These are phyloP conservation scores for Neopelma chrysocephalum DNA, from an alignment of 2,797 vertebrate species.

Conservation along the genomic window DNA sequence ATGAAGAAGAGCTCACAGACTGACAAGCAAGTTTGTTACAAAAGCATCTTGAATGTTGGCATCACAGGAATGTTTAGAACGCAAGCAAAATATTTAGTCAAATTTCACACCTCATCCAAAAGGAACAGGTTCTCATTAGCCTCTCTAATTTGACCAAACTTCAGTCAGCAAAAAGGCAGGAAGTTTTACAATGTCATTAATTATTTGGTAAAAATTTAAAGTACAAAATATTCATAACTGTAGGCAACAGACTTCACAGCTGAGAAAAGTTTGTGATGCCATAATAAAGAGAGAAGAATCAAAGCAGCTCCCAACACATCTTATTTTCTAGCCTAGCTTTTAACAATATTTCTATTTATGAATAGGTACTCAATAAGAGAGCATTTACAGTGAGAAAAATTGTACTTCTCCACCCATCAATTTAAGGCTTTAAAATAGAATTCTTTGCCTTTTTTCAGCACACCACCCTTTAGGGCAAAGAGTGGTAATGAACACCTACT, in stretches of 20 bases:
- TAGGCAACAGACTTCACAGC: conserved; percentile 39
- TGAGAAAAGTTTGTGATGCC: conserved; percentile 48
- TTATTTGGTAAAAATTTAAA: conserved; percentile 63
- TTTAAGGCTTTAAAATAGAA: conserved; percentile 76
- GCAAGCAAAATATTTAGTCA: conserved; percentile 61
- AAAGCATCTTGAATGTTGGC: conserved; percentile 28
- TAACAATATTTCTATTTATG: conserved; percentile 67
- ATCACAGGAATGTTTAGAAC: conserved; percentile 38
- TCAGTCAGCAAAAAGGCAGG: conserved; percentile 58
- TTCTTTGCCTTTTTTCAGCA: conserved; percentile 88
- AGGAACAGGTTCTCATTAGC: conserved; percentile 61
- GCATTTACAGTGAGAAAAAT: conserved; percentile 68
- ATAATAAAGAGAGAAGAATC: conserved; percentile 52
- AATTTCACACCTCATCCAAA: conserved; percentile 63
- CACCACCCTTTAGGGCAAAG: conserved; percentile 86
- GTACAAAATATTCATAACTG: conserved; percentile 31
- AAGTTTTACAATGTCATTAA: conserved; percentile 63
- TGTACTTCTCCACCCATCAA: conserved; percentile 64
- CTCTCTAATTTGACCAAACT: conserved; percentile 55
- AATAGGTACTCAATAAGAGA: conserved; percentile 63
- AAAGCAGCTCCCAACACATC: neutral
- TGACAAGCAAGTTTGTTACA: conserved; percentile 62
- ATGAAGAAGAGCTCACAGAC: conserved; percentile 56
- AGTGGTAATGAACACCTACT: conserved; percentile 88
- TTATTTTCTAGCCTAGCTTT: conserved; percentile 32